Base-by-base conservation (phyloP, 23 tunicate species). In the Ciona savignyi region DNA sequence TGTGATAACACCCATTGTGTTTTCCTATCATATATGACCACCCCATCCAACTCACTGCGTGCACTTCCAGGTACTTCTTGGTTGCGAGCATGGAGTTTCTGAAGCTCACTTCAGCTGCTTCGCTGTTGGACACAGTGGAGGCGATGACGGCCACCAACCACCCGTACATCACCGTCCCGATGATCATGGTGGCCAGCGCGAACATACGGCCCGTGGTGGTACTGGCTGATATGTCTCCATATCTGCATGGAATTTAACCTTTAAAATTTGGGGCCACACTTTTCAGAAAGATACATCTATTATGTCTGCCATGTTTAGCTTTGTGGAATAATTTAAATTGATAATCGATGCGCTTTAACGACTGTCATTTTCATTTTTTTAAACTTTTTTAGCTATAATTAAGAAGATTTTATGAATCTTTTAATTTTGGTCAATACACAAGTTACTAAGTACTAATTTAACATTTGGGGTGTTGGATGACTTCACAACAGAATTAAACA, bases 61-160 rank as follows among this genome's bases (percentile, higher is more conserved):
- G 96, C 27, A 75, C 88, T 30, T 35, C 30, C 51, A 89, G 73
- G 42, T 89, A 89, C 1, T 65, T 33, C 68, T 78, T 89, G 28
- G 84, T 83, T 23, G 89, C 85, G 29, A 63, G 64, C 81, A 89
- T 83, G 4, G 81, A 67, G 67, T 78, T 75, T 32, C 60, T 56
- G 64, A 89, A 89, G 51, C 71, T 70, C 2, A 80, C 85, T 29
- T 63, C 51, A 20, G 78, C 84, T 1, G 85, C 74, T 28, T 79
- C 78, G 32, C 72, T 80, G 75, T 85, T 91, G 32, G 91, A 70
- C 24, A 84, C 74, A 24, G 83, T 84, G 4, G 88, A 91, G 3
- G 97, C 86, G 66, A 91, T 85, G 28, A 91, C 79, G 42, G 97
- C 97, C 63, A 91, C 86, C 35, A 91, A 69, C 97, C 97, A 91